phyloP scores from a whole-genome alignment of 2,888 invertebrate genomes.

The Orchesella flavescens region DNA sequence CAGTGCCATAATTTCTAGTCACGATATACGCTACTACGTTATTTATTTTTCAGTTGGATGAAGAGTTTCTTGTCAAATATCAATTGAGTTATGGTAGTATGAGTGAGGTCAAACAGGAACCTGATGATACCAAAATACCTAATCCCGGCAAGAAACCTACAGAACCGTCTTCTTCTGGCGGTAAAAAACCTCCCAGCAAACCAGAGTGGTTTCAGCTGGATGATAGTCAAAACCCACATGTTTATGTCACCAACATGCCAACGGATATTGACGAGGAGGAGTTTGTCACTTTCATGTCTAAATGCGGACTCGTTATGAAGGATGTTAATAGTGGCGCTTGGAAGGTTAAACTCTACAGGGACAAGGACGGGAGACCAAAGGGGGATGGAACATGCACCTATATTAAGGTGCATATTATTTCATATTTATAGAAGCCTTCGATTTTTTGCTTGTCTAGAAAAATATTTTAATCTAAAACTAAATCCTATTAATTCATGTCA shows the following conservation, averaged over 20 bases:
- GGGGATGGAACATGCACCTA: slow-evolving; percentile 98
- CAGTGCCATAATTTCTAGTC: not conserved
- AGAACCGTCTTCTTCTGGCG: slow-evolving; percentile 63
- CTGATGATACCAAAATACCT: slow-evolving; percentile 72
- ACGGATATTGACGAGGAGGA: slow-evolving; percentile 90
- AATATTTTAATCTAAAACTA: slow-evolving; percentile 41
- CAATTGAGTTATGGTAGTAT: slow-evolving; percentile 91
- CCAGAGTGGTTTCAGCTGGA: slow-evolving; percentile 91
- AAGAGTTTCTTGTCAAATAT: slow-evolving; percentile 95
- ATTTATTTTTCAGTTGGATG: slow-evolving; percentile 81
- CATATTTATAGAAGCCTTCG: not conserved
- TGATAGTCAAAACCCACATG: slow-evolving; percentile 91
- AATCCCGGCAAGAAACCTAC: slow-evolving; percentile 71
- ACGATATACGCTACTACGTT: not conserved
- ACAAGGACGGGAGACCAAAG: slow-evolving; percentile 86
- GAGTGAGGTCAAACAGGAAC: slow-evolving; percentile 72
- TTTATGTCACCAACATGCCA: slow-evolving; percentile 96
- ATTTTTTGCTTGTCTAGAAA: too few relatives aligned
- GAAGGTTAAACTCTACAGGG: slow-evolving; percentile 92
- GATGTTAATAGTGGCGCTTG: slow-evolving; percentile 86
- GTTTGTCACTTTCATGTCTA: slow-evolving; percentile 93
- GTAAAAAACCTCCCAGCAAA: slow-evolving; percentile 32
- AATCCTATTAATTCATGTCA: slow-evolving; percentile 64
- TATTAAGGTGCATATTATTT: slow-evolving; percentile 82
- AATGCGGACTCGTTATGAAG: slow-evolving; percentile 95